Conservation (phyloP, 2,888 invertebrate genomes). For the Iphiclides podalirius region DNA sequence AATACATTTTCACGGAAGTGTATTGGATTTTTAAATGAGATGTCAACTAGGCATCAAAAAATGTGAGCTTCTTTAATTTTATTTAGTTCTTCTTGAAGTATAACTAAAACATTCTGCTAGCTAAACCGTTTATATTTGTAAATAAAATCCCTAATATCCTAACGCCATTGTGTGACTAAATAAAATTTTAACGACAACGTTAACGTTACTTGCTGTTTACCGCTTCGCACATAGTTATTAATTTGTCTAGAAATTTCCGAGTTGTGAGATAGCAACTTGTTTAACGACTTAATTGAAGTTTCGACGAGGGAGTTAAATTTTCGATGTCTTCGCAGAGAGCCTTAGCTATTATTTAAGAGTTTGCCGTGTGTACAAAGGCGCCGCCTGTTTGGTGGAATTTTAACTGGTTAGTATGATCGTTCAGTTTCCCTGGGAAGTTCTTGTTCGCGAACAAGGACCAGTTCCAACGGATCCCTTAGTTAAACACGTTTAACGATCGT, state of each 20-base stretch:
- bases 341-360: slow-evolving; percentile 17
- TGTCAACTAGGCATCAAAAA: too few species aligned
- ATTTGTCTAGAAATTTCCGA: slow-evolving; percentile 18
- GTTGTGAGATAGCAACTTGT: slow-evolving; percentile 14
- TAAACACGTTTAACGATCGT: slow-evolving; percentile 69
- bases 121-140: too few species aligned
- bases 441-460: slow-evolving; percentile 20
- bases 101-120: too few species aligned
- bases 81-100: too few species aligned
- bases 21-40: too few species aligned
- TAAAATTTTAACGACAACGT: slow-evolving; percentile 13
- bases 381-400: slow-evolving; percentile 5
- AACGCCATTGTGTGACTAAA: neutral
- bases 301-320: slow-evolving; percentile 20
- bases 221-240: slow-evolving; percentile 17
- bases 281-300: slow-evolving; percentile 22
- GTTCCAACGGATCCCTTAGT: slow-evolving; percentile 43
- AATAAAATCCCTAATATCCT: too few species aligned
- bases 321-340: slow-evolving; percentile 13
- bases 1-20: too few species aligned
- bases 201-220: slow-evolving; percentile 20
- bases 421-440: slow-evolving; percentile 43
- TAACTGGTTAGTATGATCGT: slow-evolving; percentile 14
- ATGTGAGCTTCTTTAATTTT: too few species aligned
- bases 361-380: neutral